Evolutionary conservation across 2,113 vertebrate genomes (phyloP), one percentile per base, ranked within the genome.

Genomic region (Pseudolaguvia tuberculata): DNA sequence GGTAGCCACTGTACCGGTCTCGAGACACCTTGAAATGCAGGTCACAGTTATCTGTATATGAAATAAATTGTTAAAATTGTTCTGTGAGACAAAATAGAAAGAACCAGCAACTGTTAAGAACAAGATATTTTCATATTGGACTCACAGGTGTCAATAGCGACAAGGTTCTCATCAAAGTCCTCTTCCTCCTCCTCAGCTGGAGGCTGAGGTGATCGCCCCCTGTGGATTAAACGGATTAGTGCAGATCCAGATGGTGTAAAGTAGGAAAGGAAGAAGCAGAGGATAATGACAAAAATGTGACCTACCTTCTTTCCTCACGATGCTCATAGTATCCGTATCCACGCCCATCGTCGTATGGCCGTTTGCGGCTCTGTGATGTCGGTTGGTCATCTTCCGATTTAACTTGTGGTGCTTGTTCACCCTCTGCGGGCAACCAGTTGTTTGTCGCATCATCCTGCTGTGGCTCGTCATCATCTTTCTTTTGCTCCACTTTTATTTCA

Each of bases 11-110:
- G 82, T 87, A 91, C 2, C 93, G 85, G 72, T 94, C 92, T 66
- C 92, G 89, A 67, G 91, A 89, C 7, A 93, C 91, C 69, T 94
- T 94, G 80, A 93, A 94, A 81, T 93, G 93, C 75, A 94, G 89
- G 63, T 93, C 92, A 18, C 91, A 91, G 75, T 94, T 93, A 85
- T 93, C 92, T 93, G 81, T 78, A 62, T 47, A 25, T 72, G 42
- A 2, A 23, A 75, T 20, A 78, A 61, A 66, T 52, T 58, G 5
- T 50, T 12, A 20, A n/a, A 12, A 23, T 13, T 27, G 18, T 14
- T 2, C 14, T 12, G n/a, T 67, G 29, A 13, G 45, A 13, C 45
- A 14, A 51, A 42, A 50, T 15, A 51, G 10, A 17, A 76, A n/a
- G 14, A 14, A 39, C 31, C 3, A 17, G 3, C n/a, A 17, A 23